A percentile compares a stretch with the other conserved stretches of the same genome.
Evolutionary conservation across 1,140 invertebrate species (phyloP).

Genomic region (Ceratina calcarata): DNA sequence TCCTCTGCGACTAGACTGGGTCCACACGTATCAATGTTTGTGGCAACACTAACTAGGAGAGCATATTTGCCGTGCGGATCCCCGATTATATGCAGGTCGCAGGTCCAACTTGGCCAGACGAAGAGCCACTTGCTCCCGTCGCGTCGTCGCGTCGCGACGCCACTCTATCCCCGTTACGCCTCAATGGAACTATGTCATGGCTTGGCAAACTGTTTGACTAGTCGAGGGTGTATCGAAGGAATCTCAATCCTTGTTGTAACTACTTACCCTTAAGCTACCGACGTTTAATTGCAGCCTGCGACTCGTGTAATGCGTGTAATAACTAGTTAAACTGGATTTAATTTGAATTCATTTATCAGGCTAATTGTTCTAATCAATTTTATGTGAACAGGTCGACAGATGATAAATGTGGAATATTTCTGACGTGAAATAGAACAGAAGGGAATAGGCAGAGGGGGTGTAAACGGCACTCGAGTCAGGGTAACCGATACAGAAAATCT

Average conservation of each 20-base stretch:
- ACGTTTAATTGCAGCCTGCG: not conserved
- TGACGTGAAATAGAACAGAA: too few species aligned
- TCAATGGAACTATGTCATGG: slow-evolving; percentile 55
- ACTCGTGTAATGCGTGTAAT: too few species aligned
- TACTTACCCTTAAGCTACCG: slow-evolving; percentile 16
- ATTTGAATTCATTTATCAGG: not conserved
- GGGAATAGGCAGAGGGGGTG: not conserved
- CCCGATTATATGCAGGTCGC: slow-evolving; percentile 58
- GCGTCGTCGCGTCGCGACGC: not conserved
- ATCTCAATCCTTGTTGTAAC: slow-evolving; percentile 43
- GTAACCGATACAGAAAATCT: slow-evolving; percentile 49
- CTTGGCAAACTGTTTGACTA: slow-evolving; percentile 63
- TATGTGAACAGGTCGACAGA: too few species aligned
- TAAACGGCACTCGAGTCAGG: slow-evolving; percentile 28
- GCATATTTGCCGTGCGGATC: slow-evolving; percentile 72
- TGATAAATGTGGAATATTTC: too few species aligned
- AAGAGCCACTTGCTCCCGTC: slow-evolving; percentile 45
- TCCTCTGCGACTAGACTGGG: slow-evolving; percentile 18
- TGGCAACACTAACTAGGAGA: slow-evolving; percentile 69
- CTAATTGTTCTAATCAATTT: too few species aligned
- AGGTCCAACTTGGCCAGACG: slow-evolving; percentile 48
- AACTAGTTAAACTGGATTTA: not conserved
- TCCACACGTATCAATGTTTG: slow-evolving; percentile 70
- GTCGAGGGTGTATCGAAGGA: slow-evolving; percentile 56
- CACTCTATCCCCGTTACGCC: slow-evolving; percentile 39